Base-by-base conservation (phyloP, 2,888 invertebrate genomes). In the Cheilosia urbana region DNA sequence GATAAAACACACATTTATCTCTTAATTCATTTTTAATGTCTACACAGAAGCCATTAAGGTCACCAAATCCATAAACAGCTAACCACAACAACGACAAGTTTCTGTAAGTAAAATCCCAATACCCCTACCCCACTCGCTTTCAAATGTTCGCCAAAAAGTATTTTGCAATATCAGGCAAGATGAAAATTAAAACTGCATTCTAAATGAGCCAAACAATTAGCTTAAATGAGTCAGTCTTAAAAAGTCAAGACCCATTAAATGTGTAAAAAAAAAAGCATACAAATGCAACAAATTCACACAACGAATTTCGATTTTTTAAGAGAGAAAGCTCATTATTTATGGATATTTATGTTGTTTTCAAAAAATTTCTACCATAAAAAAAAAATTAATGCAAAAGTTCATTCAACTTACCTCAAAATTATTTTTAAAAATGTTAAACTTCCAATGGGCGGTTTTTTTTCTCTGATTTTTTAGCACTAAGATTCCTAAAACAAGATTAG, bases 401-500 rank as follows among this genome's bases (percentile, higher is more conserved):
- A 55, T 80, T 84, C 80, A 84, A 84, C 84, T 84, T 80, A 84
- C 84, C 84, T 71, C 69, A 21, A 53, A 21, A 37, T 65, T 37
- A 15, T 19, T 37, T 19, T 15, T 21, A 30, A 58, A 60, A 30
- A 27, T 53, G 27, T 51, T 58, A 15, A 49, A 19, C 47, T 49
- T 42, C 57, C 55, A 42, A 57, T 49, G 58, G 21, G 60, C 40
- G 13, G 37, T 37, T 37, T 37, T 37, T 13, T 37, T 37, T 21
- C n/a, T 21, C 13, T 24, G 13, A 21, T 37, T 5, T 45, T 30
- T 57, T 53, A 65, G n/a, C 79, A 79, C 79, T 62, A n/a, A 45
- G 57, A 57, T 78, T 47, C 69, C 73, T 79, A 51, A 27, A 79
- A 73, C 34, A 71, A n/a, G 21, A 51, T 51, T 37, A 37, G n/a